phyloP scores from a whole-genome alignment of 2,797 vertebrate species.

The Amblyopsis hoosieri region DNA sequence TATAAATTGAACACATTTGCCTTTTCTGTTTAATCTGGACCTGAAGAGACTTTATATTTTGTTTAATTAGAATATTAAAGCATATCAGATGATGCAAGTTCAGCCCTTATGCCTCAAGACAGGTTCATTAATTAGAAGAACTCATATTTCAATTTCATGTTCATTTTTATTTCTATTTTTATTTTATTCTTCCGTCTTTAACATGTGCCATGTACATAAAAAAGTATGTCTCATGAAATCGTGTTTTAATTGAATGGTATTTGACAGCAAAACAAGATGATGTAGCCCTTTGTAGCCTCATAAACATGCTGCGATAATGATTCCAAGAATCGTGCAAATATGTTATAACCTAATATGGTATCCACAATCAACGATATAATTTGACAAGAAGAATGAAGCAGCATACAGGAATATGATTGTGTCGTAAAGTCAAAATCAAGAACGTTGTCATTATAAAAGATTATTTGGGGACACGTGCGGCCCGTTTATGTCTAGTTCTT shows the following conservation, averaged over 20 bases:
- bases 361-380: slow-evolving; percentile 18
- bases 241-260: slow-evolving; percentile 31
- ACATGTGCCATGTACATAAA: slow-evolving; percentile 50
- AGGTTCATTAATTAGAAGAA: slow-evolving; percentile 32
- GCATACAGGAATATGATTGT: slow-evolving; percentile 15
- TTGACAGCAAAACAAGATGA: slow-evolving; percentile 19
- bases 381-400: background rate
- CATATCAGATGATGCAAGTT: slow-evolving; percentile 38
- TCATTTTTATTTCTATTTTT: background rate
- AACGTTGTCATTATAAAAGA: slow-evolving; percentile 23
- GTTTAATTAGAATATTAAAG: slow-evolving; percentile 3
- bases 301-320: slow-evolving; percentile 9
- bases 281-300: slow-evolving; percentile 38
- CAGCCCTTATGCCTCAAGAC: slow-evolving; percentile 55
- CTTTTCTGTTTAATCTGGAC: slow-evolving; percentile 25
- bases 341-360: background rate
- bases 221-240: slow-evolving; percentile 24
- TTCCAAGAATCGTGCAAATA: slow-evolving; percentile 4
- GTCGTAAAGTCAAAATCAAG: slow-evolving; percentile 35
- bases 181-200: slow-evolving; percentile 35
- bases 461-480: slow-evolving; percentile 21
- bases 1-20: slow-evolving; percentile 15
- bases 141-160: slow-evolving; percentile 16
- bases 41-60: slow-evolving; percentile 35
- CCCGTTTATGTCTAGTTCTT: too few relatives aligned